Base-by-base conservation (phyloP, 2,113 vertebrate species). In the Pagrus major region DNA sequence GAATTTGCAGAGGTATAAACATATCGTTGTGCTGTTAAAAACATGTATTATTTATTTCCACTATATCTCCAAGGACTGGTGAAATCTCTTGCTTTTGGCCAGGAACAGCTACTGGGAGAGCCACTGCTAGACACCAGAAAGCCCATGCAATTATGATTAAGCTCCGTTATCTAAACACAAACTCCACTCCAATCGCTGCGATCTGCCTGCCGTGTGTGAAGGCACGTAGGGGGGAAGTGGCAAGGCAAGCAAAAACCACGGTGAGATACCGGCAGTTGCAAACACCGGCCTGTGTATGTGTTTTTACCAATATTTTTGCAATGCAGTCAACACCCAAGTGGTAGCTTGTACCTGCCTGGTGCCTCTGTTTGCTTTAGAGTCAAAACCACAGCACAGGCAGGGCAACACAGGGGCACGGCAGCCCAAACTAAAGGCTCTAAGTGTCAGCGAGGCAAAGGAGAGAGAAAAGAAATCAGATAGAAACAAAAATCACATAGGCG, bases 161-260 rank as follows among this genome's bases (percentile, higher is more conserved):
- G 59, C 78, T 78, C 41, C 80, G 81, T 86, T 71, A 90, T 87
- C 85, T 89, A 84, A 91, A 90, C 86, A 91, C 86, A 85, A 91
- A 91, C 88, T 86, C 41, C 60, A 77, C 79, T 86, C 56, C 72
- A 80, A 86, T 89, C 81, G 10, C 71, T 73, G 58, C 49, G 47
- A 93, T 93, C 92, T 91, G 81, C 65, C 33, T 52, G 46, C 70
- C 73, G 84, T 89, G 89, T 85, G 77, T 70, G 52, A 87, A 52
- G 64, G 84, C 89, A 90, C 88, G 83, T 65, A 90, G 85, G 35
- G 86, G 73, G 88, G 76, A 88, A 85, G 31, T 70, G 71, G 71
- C 58, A 71, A 66, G 7, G 55, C 71, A 64, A n/a, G 77, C 74
- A 55, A 59, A 85, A 85, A 74, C 80, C 73, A 73, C 61, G 31